Percentiles rank a stretch among this genome's conserved stretches.
phyloP scores from a whole-genome alignment of 2,113 vertebrate species.

The Dipodomys spectabilis region DNA sequence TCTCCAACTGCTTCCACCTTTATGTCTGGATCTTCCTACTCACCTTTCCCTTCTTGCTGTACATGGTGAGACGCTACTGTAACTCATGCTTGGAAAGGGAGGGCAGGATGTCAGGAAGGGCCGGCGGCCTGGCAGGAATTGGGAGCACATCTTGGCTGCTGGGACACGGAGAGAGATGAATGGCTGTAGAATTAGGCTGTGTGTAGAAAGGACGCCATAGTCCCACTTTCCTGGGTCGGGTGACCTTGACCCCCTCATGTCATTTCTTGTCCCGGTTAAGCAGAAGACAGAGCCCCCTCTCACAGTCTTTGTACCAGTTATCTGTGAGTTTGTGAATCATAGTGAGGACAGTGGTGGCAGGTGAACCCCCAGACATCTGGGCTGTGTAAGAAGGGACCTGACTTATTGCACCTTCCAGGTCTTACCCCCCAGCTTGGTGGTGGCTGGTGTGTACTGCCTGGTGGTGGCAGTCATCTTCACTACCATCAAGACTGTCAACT shows the following conservation, averaged over 20 bases:
- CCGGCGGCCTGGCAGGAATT: not conserved
- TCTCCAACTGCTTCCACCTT: slow-evolving; percentile 96
- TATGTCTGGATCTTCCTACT: slow-evolving; percentile 95
- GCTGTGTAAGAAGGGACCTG: not conserved
- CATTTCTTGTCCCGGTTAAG: not conserved
- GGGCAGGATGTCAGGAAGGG: not conserved
- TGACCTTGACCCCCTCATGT: slow-evolving; percentile 45
- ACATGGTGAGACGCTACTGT: slow-evolving; percentile 90
- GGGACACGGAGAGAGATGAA: not conserved
- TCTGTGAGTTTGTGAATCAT: not conserved
- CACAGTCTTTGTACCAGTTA: not conserved
- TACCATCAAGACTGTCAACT: slow-evolving; percentile 93
- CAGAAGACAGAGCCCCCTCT: rapidly evolving
- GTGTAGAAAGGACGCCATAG: not conserved
- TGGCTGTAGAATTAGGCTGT: not conserved
- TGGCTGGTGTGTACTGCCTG: slow-evolving; percentile 91
- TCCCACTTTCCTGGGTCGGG: not conserved
- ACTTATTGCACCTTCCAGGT: slow-evolving; percentile 84
- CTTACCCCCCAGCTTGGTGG: slow-evolving; percentile 90
- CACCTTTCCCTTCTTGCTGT: slow-evolving; percentile 92
- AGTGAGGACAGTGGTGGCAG: not conserved
- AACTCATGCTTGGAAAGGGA: not conserved
- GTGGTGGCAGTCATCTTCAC: slow-evolving; percentile 93
- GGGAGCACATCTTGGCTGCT: rapidly evolving
- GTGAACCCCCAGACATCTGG: not conserved